Evolutionary conservation across 2,797 vertebrate genomes (phyloP).

Genomic region (Chrysocyon brachyurus): DNA sequence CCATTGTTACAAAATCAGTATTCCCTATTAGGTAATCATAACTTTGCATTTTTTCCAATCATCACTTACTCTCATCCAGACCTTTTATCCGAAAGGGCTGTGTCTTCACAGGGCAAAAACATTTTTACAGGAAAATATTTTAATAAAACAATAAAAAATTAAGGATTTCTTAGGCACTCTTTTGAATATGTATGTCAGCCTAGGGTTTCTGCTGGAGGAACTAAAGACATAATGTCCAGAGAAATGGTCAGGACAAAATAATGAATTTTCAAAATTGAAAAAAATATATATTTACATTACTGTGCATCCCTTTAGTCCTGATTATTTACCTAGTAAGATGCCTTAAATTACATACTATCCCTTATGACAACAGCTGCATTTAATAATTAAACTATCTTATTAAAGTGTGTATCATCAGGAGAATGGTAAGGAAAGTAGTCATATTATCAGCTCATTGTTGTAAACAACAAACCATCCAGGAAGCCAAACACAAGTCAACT

Average conservation of each 20-base stretch:
- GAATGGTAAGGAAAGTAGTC: neutral
- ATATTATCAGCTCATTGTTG: neutral
- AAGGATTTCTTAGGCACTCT: neutral
- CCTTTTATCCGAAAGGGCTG: neutral
- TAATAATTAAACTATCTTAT: neutral
- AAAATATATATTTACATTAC: neutral
- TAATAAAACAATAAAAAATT: neutral
- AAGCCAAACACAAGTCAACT: neutral
- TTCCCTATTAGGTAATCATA: neutral
- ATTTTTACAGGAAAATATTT: neutral
- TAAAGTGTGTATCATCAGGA: neutral
- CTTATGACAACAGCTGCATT: neutral
- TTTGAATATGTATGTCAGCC: neutral
- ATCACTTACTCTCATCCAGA: neutral
- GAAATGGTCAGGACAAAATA: neutral
- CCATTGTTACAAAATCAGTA: neutral
- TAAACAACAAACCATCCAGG: neutral
- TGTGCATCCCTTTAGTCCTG: neutral
- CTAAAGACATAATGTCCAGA: neutral
- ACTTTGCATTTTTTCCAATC: neutral
- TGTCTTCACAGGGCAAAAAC: too few relatives aligned
- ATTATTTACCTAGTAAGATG: neutral
- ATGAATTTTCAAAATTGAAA: neutral
- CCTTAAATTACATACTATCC: neutral
- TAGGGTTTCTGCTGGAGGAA: neutral